Percentiles rank a stretch among this genome's conserved stretches.
Evolutionary conservation across 2,797 vertebrate genomes (phyloP).

Genomic region (Odontamblyopus rebecca): DNA sequence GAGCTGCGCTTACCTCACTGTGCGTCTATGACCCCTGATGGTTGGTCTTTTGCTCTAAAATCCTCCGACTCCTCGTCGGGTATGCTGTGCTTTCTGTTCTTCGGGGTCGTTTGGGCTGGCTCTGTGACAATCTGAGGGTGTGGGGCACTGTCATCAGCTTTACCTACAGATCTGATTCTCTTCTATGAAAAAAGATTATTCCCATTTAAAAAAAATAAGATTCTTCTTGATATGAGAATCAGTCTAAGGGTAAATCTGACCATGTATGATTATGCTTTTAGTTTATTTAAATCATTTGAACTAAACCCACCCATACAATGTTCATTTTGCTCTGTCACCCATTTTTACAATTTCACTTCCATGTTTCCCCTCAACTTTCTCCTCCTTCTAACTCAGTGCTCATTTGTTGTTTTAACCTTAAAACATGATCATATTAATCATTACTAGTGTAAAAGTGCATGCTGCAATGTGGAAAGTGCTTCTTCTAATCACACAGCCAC

Average conservation of each 20-base stretch:
- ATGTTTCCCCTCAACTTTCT: conserved; percentile 28
- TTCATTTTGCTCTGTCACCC: conserved; percentile 44
- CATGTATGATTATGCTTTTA: conserved; percentile 47
- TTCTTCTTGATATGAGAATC: conserved; percentile 35
- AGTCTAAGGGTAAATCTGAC: conserved; percentile 52
- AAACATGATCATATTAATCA: conserved; percentile 25
- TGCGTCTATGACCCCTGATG: conserved; percentile 99
- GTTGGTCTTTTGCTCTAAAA: conserved; percentile 99
- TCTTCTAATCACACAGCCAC: conserved; percentile 76
- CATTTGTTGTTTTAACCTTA: conserved; percentile 41
- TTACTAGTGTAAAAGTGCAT: conserved; percentile 43
- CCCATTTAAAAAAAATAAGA: not conserved
- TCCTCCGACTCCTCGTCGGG: conserved; percentile 99
- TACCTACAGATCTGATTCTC: conserved; percentile 49
- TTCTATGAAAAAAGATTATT: not conserved
- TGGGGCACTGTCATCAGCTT: conserved; percentile 56
- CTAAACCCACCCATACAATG: conserved; percentile 40
- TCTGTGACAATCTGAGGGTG: conserved; percentile 75
- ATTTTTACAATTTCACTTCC: conserved; percentile 10
- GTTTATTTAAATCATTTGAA: conserved; percentile 54
- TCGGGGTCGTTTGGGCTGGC: conserved; percentile 88
- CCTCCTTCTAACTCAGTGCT: conserved; percentile 23
- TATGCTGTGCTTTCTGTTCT: conserved; percentile 97
- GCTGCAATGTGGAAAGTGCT: conserved; percentile 34
- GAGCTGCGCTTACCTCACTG: conserved; percentile 99